Conservation (phyloP, 2,888 invertebrate species). For the Parnassius smintheus region DNA sequence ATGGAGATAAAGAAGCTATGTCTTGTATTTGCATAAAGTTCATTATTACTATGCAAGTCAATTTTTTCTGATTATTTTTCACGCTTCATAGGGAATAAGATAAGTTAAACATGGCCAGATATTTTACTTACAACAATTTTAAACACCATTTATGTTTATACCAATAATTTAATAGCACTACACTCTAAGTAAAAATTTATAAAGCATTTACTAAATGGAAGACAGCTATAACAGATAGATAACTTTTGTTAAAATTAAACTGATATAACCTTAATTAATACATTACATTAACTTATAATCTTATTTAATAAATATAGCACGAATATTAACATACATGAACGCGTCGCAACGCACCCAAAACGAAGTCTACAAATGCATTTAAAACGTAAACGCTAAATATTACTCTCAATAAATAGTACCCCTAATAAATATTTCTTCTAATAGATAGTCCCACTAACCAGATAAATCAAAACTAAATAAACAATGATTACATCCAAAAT, state of each 20-base stretch:
- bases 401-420: conserved; percentile 18
- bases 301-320: conserved; percentile 52
- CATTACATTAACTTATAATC: conserved; percentile 30
- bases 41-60: no score
- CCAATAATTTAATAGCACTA: conserved; percentile 7
- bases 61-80: no score
- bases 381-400: conserved; percentile 28
- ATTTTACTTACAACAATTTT: conserved; percentile 1
- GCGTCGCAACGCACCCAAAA: conserved; percentile 69
- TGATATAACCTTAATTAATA: conserved; percentile 28
- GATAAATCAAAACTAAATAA: background rate
- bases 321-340: conserved; percentile 73
- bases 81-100: background rate
- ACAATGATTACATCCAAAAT: conserved; percentile 22
- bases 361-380: conserved; percentile 55
- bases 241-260: conserved; percentile 35
- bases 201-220: conserved; percentile 59
- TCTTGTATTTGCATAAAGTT: background rate
- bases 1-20: background rate
- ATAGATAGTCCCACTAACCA: background rate
- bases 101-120: conserved; percentile 5
- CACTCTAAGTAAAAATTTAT: conserved; percentile 32
- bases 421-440: conserved; percentile 18
- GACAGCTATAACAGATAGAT: conserved; percentile 57
- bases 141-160: conserved; percentile 12